Conservation (phyloP, 2,888 invertebrate species). For the Fragum whitleyi region DNA sequence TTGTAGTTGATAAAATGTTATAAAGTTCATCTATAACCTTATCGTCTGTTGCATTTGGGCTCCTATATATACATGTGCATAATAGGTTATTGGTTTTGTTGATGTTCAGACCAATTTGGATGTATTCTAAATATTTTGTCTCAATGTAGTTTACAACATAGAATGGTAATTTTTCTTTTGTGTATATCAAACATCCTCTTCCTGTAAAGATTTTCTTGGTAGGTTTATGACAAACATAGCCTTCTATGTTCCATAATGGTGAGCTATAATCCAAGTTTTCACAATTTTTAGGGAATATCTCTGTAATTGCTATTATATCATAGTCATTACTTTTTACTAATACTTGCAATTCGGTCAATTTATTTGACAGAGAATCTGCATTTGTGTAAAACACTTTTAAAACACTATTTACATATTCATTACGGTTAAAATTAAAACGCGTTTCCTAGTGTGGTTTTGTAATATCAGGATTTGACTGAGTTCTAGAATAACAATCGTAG, state of each 20-base stretch:
- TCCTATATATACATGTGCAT: not conserved
- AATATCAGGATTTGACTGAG: not conserved
- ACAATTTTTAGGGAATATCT: not conserved
- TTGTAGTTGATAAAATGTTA: not conserved
- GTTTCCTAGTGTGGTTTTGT: not conserved
- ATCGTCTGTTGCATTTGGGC: not conserved
- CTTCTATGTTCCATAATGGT: not conserved
- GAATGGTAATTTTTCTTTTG: not conserved
- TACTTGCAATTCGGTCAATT: too few relatives aligned
- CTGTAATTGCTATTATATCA: conserved; percentile 9
- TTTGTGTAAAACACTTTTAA: conserved; percentile 3
- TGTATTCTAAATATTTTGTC: not conserved
- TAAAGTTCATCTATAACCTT: not conserved
- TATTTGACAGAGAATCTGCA: conserved; percentile 1
- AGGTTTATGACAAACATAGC: conserved; percentile 1
- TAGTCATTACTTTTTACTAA: too few relatives aligned
- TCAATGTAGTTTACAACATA: not conserved
- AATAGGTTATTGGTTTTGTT: not conserved
- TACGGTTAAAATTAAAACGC: not conserved
- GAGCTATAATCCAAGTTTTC: not conserved
- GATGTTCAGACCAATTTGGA: not conserved
- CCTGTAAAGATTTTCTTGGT: not conserved
- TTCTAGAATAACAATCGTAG: too few relatives aligned
- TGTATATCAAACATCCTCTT: not conserved
- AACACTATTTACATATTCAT: not conserved